Base-by-base conservation (phyloP, 2,888 invertebrate genomes). In the Pocota personata region DNA sequence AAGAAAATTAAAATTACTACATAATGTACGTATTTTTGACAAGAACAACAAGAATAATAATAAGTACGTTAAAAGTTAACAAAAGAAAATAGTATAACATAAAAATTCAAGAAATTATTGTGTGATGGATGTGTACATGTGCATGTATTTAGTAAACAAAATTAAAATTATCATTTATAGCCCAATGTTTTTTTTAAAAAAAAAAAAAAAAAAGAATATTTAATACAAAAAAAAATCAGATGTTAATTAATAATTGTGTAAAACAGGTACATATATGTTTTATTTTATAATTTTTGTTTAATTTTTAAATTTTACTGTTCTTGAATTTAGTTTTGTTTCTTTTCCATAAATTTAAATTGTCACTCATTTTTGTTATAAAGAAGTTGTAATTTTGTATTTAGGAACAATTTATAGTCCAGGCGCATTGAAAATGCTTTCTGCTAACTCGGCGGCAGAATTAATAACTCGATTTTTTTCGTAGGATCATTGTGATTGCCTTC, bases 211-310 rank as follows among this genome's bases (percentile, higher is more conserved):
- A 50, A 35, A 57, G 43, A 86, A 72, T 46, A 58, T 64, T 60
- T 48, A 80, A 69, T 69, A 48, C 16, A 52, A 46, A 75, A 48
- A 75, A 73, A 72, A 80, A 75, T 67, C 64, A 71, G 80, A 84
- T 80, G 71, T 72, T 72, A 64, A 43, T 78, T 71, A 64, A 84
- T 73, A 79, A 86, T 86, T 86, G 82, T 86, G 71, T 86, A 86
- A 86, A 86, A 86, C 86, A 86, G 86, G 86, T 86, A 86, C 86
- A 40, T 86, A 83, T 86, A 82, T 80, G 80, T 86, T 72, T 55
- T 79, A 67, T 62, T 69, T 64, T 66, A 40, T 32, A 67, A 67
- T 37, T 57, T 66, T 19, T 19, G n/a, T 32, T 43, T 48, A 30
- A 2, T 24, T 67, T 55, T 58, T 30, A 37, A 52, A n/a, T 48